Conservation (phyloP, 2,888 invertebrate genomes). For the Dasypolia templi region DNA sequence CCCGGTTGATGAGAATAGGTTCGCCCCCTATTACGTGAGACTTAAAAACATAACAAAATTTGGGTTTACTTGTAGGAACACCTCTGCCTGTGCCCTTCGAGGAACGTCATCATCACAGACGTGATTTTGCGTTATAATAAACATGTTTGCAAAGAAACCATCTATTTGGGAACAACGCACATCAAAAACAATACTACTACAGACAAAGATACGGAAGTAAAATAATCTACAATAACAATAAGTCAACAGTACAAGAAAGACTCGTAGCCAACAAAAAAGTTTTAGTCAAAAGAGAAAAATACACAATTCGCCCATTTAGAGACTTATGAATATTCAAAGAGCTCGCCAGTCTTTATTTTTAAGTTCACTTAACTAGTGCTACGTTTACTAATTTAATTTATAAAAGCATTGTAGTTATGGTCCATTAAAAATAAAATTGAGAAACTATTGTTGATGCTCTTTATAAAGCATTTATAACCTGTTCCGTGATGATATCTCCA, state of each 20-base stretch:
- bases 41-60: no score
- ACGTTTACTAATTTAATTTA: constrained; percentile 65
- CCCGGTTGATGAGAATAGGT: no score
- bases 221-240: neutral
- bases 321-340: constrained; percentile 66
- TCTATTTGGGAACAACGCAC: neutral
- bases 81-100: no score
- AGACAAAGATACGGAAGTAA: constrained; percentile 13
- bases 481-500: constrained; percentile 33
- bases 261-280: constrained; percentile 53
- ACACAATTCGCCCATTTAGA: constrained; percentile 65
- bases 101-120: no score
- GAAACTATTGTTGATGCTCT: constrained; percentile 46
- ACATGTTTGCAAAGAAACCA: neutral
- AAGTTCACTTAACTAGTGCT: constrained; percentile 59
- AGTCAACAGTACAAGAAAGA: constrained; percentile 43
- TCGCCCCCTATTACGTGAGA: no score
- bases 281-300: constrained; percentile 65
- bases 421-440: constrained; percentile 53
- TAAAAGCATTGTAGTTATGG: constrained; percentile 56
- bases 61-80: no score
- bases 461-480: constrained; percentile 32
- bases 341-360: constrained; percentile 55
- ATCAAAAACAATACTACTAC: neutral
- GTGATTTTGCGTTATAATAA: neutral